Base-by-base conservation (phyloP, 2,113 vertebrate species). In the Saccopteryx bilineata region DNA sequence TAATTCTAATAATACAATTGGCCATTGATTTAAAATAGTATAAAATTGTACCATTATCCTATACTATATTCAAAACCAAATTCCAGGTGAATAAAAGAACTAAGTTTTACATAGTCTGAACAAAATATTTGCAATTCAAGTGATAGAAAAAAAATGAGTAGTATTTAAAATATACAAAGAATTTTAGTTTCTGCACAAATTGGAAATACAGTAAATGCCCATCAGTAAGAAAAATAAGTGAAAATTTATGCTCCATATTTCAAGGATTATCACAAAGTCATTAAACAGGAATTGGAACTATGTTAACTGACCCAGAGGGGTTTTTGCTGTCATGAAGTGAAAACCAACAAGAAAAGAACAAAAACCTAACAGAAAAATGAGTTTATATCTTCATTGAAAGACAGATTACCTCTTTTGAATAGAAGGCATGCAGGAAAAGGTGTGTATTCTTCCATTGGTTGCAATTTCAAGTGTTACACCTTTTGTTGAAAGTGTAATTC, bases 191-290 rank as follows among this genome's bases (percentile, higher is more conserved):
- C 80, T 46, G 46, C 24, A 46, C 52, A 93, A 86, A 46, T 2
- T 85, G 9, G 31, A 63, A 86, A 86, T 95, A 76, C 91, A 65
- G 72, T 75, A 2, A 87, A 52, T 71, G 12, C 66, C 26, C 23
- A 76, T 14, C 72, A 89, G 12, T 28, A 89, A 11, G 6, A 33
- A 4, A 87, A 97, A 97, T 88, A 97, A 94, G 39, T 60, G n/a
- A 96, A 85, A 66, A 60, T 24, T 15, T 39, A 28, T 50, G 39
- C 2, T 50, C 8, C 2, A 5, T 82, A 63, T 89, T 76, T 92
- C 28, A 96, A 72, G 48, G 80, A 90, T 72, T 76, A 72, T 71
- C 81, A 78, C 7, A 66, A 50, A 82, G 17, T 66, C 61, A 86
- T 76, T 76, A 71, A 92, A 83, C 9, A 21, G 76, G 26, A 65